These are phyloP conservation scores for Myotis myotis DNA, from an alignment of 2,797 vertebrate species.

Conservation along the genomic window DNA sequence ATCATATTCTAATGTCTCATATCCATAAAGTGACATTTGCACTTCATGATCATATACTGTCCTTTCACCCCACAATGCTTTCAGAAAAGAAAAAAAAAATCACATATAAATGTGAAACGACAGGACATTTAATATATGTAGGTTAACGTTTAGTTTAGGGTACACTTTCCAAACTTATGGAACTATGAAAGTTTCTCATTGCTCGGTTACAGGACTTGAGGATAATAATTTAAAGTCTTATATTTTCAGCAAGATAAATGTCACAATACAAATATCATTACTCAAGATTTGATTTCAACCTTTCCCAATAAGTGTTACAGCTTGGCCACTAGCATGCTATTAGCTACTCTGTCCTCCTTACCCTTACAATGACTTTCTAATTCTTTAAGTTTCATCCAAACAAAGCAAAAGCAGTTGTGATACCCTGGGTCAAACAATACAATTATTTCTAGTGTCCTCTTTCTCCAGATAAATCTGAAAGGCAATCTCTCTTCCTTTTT, in stretches of 20 bases:
- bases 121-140: slow-evolving; percentile 57
- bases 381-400: slow-evolving; percentile 21
- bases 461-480: slow-evolving; percentile 27
- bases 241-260: slow-evolving; percentile 77
- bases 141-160: slow-evolving; percentile 29
- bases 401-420: neutral
- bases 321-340: slow-evolving; percentile 15
- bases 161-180: neutral
- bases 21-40: slow-evolving; percentile 60
- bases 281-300: slow-evolving; percentile 60
- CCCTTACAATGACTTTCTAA: slow-evolving; percentile 49
- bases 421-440: slow-evolving; percentile 26
- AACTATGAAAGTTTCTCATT: slow-evolving; percentile 6
- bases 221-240: slow-evolving; percentile 24
- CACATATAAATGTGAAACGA: slow-evolving; percentile 42
- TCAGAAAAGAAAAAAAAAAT: slow-evolving; percentile 32
- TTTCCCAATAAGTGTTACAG: slow-evolving; percentile 74
- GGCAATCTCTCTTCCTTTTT: slow-evolving; percentile 3
- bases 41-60: slow-evolving; percentile 17
- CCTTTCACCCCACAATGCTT: slow-evolving; percentile 3
- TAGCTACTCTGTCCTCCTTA: neutral
- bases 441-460: neutral
- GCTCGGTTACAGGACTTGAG: neutral
- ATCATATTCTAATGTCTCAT: slow-evolving; percentile 48
- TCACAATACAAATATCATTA: slow-evolving; percentile 79